phyloP scores from a whole-genome alignment of 2,113 vertebrate species.

The Galeopterus variegatus region DNA sequence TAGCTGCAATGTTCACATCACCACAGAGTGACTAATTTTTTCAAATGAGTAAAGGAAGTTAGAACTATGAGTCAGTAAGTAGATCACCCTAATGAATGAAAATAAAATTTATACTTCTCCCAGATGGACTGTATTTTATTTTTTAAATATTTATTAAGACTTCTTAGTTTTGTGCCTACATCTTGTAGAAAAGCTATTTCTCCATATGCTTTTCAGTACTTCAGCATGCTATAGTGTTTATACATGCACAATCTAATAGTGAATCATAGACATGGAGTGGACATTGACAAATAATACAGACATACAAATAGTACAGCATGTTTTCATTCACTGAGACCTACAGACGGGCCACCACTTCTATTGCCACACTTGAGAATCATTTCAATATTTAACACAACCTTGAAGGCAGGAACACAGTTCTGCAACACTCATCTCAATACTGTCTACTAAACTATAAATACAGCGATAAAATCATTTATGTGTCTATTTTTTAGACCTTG shows the following conservation, averaged over 20 bases:
- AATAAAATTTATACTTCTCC: constrained; percentile 76
- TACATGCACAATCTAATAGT: neutral
- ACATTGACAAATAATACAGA: neutral
- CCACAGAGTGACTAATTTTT: constrained; percentile 74
- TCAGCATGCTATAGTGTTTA: neutral
- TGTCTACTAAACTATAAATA: neutral
- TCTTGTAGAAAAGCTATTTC: constrained; percentile 47
- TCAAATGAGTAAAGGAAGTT: constrained; percentile 72
- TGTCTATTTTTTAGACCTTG: constrained; percentile 5
- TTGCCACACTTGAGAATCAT: neutral
- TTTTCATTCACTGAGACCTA: neutral
- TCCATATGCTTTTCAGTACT: neutral
- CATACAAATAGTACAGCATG: neutral
- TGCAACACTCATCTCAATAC: neutral
- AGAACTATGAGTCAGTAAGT: constrained; percentile 76
- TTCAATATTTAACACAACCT: neutral
- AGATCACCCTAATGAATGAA: constrained; percentile 71
- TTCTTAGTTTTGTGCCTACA: constrained; percentile 67
- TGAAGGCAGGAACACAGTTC: neutral
- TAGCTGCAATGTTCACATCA: neutral
- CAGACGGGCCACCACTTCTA: neutral
- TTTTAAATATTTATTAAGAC: constrained; percentile 77
- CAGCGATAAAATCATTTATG: neutral
- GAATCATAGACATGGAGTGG: neutral
- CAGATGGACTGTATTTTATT: constrained; percentile 78